phyloP scores from a whole-genome alignment of 2,888 invertebrate species.

The Apamea anceps region DNA sequence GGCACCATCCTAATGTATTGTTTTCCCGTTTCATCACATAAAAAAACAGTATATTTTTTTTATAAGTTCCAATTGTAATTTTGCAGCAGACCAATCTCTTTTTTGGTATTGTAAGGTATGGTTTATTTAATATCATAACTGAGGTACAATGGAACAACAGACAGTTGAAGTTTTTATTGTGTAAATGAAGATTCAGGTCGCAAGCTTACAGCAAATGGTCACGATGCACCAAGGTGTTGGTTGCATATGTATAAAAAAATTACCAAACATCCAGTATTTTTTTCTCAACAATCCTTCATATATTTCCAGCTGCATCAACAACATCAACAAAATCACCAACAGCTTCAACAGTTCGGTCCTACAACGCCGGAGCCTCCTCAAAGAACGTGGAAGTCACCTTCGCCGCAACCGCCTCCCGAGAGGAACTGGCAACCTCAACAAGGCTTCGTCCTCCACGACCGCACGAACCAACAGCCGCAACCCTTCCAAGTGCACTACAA shows the following conservation, averaged over 20 bases:
- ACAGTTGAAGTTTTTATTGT: background rate
- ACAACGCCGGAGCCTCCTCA: constrained; percentile 79
- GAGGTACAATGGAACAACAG: too few relatives aligned
- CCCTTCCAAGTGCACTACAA: constrained; percentile 84
- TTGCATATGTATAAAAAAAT: constrained; percentile 35
- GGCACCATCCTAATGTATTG: background rate
- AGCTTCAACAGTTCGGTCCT: constrained; percentile 72
- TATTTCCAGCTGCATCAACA: constrained; percentile 82
- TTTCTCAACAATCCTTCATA: constrained; percentile 10
- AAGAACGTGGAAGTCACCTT: constrained; percentile 85
- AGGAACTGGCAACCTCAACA: constrained; percentile 88
- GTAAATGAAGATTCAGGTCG: constrained; percentile 32
- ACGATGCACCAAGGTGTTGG: constrained; percentile 61
- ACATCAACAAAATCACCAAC: constrained; percentile 68
- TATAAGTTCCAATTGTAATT: background rate
- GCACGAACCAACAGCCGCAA: constrained; percentile 77
- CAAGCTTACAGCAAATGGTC: constrained; percentile 52
- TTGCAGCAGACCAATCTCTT: background rate
- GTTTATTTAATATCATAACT: background rate
- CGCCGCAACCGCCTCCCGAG: constrained; percentile 82
- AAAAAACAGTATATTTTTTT: background rate
- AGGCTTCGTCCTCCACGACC: constrained; percentile 93
- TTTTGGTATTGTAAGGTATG: background rate
- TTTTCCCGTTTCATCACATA: background rate
- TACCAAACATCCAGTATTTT: background rate